Percentiles rank a stretch among this genome's conserved stretches.
Evolutionary conservation across 1,140 invertebrate genomes (phyloP).

Genomic region (Ruditapes philippinarum): DNA sequence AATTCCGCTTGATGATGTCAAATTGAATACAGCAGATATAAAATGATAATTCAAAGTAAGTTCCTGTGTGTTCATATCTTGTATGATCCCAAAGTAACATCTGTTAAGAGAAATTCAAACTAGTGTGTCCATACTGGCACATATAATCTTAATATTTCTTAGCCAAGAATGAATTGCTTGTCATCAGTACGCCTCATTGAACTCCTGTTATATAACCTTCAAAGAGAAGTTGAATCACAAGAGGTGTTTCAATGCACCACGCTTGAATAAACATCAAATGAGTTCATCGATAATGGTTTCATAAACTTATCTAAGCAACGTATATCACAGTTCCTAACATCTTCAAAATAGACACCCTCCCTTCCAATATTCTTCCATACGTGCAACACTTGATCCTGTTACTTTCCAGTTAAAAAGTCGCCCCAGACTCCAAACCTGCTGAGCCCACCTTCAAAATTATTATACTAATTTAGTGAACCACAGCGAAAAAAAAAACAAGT

Average conservation of each 20-base stretch:
- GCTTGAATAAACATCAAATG: slow-evolving; percentile 12
- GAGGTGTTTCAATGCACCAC: slow-evolving; percentile 42
- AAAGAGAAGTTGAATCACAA: slow-evolving; percentile 7
- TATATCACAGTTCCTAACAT: not conserved
- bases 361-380: not conserved
- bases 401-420: not conserved
- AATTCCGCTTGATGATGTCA: slow-evolving; percentile 10
- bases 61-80: slow-evolving; percentile 54
- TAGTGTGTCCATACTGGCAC: slow-evolving; percentile 16
- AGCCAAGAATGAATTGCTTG: not conserved
- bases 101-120: slow-evolving; percentile 31
- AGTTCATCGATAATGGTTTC: not conserved
- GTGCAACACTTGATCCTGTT: not conserved
- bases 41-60: slow-evolving; percentile 49
- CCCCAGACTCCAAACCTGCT: not conserved
- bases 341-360: not conserved
- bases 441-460: not conserved
- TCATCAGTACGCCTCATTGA: not conserved
- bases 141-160: slow-evolving; percentile 32
- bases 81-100: slow-evolving; percentile 37
- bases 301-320: not conserved
- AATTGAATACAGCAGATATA: not conserved
- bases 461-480: not conserved
- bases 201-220: slow-evolving; percentile 31
- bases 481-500: not conserved